Percentiles rank a stretch among this genome's conserved stretches.
These are phyloP conservation scores for Camptogramma bilineatum DNA, from an alignment of 2,888 invertebrate species.

Conservation along the genomic window DNA sequence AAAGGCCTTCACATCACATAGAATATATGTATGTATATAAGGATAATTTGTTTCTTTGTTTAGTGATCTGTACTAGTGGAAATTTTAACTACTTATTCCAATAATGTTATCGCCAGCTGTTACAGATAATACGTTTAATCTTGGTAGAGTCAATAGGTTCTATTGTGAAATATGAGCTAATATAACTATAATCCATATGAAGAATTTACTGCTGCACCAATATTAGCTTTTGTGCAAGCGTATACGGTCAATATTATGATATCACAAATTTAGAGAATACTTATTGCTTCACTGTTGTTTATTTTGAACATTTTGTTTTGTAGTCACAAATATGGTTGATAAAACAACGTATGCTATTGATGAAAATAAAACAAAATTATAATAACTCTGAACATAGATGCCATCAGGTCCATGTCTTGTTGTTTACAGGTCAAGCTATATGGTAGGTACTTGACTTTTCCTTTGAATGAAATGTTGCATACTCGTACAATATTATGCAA, in stretches of 20 bases:
- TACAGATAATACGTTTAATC: constrained; percentile 61
- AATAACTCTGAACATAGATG: no score
- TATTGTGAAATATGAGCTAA: constrained; percentile 62
- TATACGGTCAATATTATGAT: constrained; percentile 38
- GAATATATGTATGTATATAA: no score
- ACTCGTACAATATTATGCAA: no score
- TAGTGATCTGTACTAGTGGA: constrained; percentile 61
- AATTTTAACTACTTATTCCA: constrained; percentile 63
- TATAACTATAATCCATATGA: constrained; percentile 50
- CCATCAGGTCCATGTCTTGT: no score
- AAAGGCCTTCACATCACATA: constrained; percentile 10
- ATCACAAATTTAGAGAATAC: constrained; percentile 24
- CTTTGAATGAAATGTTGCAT: no score
- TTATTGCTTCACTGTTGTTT: constrained; percentile 33
- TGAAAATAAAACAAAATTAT: no score
- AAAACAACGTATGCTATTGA: no score
- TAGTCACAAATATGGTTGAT: not conserved
- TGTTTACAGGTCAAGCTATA: no score
- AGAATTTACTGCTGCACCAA: constrained; percentile 57
- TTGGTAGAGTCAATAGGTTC: constrained; percentile 57
- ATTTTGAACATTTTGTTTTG: constrained; percentile 8
- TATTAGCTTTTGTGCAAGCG: constrained; percentile 53
- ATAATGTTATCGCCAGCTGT: constrained; percentile 60
- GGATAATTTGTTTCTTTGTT: constrained; percentile 35
- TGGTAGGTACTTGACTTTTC: no score